A percentile compares a stretch with the other conserved stretches of the same genome.
Conservation (phyloP, 2,797 vertebrate species). For the Phrynocephalus vlangalii region DNA sequence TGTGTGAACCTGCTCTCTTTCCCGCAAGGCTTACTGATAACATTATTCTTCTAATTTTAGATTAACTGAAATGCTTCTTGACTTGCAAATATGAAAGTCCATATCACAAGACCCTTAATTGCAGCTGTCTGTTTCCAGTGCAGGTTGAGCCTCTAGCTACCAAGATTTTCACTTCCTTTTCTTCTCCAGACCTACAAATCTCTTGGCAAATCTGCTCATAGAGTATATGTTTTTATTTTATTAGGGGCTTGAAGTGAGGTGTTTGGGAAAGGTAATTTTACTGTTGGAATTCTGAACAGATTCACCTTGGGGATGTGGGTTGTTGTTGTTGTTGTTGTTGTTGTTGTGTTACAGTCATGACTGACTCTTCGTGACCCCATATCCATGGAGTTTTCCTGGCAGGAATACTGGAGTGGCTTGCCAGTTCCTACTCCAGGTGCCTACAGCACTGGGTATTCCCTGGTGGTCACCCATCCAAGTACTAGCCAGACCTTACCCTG, state of each 20-base stretch:
- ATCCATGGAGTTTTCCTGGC: no score
- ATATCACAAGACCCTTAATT: neutral
- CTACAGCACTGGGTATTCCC: no score
- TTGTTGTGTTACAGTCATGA: no score
- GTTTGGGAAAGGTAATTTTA: neutral
- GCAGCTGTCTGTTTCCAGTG: neutral
- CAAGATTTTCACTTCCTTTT: neutral
- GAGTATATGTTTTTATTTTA: neutral
- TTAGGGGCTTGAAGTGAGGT: neutral
- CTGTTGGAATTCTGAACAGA: neutral
- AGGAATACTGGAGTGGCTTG: no score
- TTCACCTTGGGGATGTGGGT: no score
- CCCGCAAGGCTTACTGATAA: neutral
- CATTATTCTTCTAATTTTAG: conserved; percentile 11
- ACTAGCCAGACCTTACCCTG: no score
- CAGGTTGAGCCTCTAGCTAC: neutral
- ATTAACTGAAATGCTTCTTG: neutral
- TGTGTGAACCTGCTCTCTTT: neutral
- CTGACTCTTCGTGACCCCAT: no score
- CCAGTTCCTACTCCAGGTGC: no score
- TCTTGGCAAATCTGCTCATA: neutral
- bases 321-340: no score
- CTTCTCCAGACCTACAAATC: neutral
- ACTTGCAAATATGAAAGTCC: neutral
- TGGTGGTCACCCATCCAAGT: no score